Conservation (phyloP, 1,140 invertebrate species). For the Pinna nobilis region DNA sequence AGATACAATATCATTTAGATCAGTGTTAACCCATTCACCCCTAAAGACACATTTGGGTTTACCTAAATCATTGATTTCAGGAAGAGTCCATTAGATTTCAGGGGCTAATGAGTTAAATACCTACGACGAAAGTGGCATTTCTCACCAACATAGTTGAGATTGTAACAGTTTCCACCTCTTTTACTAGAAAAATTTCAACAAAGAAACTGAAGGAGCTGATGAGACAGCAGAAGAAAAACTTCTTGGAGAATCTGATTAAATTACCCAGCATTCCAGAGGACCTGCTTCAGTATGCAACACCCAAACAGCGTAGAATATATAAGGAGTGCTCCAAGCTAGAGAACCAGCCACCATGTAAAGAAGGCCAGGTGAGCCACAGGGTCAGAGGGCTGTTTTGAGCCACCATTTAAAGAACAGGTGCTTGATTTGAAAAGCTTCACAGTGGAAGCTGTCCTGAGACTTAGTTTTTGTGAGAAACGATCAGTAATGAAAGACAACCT, state of each 20-base stretch:
- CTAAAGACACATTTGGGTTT: too few relatives aligned
- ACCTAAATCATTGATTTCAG: too few relatives aligned
- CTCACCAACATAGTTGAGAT: neutral
- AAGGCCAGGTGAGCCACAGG: constrained; percentile 84
- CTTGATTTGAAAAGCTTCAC: neutral
- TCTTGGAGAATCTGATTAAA: constrained; percentile 45
- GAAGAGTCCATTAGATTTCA: too few relatives aligned
- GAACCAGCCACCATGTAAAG: constrained; percentile 82
- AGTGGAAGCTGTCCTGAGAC: neutral
- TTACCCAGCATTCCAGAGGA: constrained; percentile 45
- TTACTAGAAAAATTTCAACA: constrained; percentile 66
- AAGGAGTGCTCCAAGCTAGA: constrained; percentile 82
- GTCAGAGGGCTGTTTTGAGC: neutral
- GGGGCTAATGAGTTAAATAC: neutral
- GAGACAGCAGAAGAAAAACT: constrained; percentile 57
- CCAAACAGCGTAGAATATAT: constrained; percentile 77
- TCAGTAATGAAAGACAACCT: neutral
- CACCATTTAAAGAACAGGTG: neutral
- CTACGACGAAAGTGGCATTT: neutral
- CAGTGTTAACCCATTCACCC: too few relatives aligned
- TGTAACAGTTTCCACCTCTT: neutral
- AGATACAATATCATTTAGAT: too few relatives aligned
- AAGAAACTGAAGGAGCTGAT: constrained; percentile 59
- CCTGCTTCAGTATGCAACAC: constrained; percentile 47
- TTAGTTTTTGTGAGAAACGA: neutral